Evolutionary conservation across 2,888 invertebrate species (phyloP).

Genomic region (Achlya flavicornis): DNA sequence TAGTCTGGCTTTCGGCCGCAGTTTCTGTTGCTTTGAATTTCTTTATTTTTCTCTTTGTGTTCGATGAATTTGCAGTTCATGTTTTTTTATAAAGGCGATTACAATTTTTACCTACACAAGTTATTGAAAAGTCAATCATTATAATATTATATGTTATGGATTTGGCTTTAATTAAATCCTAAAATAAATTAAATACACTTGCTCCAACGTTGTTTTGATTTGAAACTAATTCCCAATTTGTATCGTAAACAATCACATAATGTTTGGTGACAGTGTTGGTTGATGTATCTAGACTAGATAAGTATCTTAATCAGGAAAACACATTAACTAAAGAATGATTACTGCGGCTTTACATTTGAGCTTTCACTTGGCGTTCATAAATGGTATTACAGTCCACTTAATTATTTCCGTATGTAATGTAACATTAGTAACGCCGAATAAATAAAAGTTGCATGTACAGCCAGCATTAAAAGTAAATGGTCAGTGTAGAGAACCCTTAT

Average conservation of each 20-base stretch:
- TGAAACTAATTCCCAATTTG: too few relatives aligned
- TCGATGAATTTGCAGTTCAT: not conserved
- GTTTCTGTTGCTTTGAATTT: not conserved
- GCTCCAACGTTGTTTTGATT: not conserved
- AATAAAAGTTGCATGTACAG: not conserved
- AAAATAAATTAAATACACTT: not conserved
- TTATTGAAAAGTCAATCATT: not conserved
- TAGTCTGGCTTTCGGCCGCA: constrained; percentile 1
- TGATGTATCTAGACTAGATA: too few relatives aligned
- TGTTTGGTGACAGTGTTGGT: too few relatives aligned
- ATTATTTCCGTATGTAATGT: constrained; percentile 7
- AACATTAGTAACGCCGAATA: not conserved
- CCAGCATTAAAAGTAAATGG: too few relatives aligned
- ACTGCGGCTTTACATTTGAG: not conserved
- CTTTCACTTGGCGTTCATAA: not conserved
- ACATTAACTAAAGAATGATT: not conserved
- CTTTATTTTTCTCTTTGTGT: constrained; percentile 1
- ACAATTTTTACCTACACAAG: not conserved
- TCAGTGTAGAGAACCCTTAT: too few relatives aligned
- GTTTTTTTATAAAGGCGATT: not conserved
- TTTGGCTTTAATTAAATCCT: too few relatives aligned
- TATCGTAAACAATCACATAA: not conserved
- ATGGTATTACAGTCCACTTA: constrained; percentile 1
- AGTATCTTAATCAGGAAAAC: too few relatives aligned
- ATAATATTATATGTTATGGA: not conserved